Conservation (phyloP, 2,797 vertebrate genomes). For the Meda fulgida region DNA sequence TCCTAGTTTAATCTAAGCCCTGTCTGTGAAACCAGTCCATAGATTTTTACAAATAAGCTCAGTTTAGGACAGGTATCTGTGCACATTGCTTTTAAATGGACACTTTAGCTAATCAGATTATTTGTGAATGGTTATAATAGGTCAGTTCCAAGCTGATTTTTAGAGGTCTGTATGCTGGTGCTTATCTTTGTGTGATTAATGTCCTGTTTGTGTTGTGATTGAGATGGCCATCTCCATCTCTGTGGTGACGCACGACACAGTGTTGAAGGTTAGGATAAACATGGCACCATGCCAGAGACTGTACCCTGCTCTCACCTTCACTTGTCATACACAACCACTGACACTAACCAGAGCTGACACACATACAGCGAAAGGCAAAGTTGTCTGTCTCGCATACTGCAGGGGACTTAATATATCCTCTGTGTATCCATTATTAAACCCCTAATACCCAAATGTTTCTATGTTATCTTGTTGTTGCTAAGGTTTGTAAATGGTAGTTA, state of each 20-base stretch:
- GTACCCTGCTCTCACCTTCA: constrained; percentile 36
- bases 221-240: constrained; percentile 34
- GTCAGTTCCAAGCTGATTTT: neutral
- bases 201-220: constrained; percentile 26
- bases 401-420: constrained; percentile 10
- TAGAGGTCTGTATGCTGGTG: neutral
- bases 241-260: constrained; percentile 22
- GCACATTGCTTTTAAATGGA: neutral
- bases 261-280: constrained; percentile 40
- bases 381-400: constrained; percentile 11
- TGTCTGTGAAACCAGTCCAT: neutral
- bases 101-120: neutral
- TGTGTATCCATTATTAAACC: neutral
- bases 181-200: constrained; percentile 33
- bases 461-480: neutral
- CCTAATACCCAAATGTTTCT: neutral
- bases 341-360: constrained; percentile 48
- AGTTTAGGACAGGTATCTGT: neutral
- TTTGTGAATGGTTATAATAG: neutral
- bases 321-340: neutral
- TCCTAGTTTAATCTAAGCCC: neutral
- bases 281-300: constrained; percentile 38
- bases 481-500: neutral
- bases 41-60: neutral
- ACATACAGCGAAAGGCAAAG: neutral